Evolutionary conservation across 2,888 invertebrate genomes (phyloP), one percentile per base, ranked within the genome.

Genomic region (Yponomeuta malinellus): DNA sequence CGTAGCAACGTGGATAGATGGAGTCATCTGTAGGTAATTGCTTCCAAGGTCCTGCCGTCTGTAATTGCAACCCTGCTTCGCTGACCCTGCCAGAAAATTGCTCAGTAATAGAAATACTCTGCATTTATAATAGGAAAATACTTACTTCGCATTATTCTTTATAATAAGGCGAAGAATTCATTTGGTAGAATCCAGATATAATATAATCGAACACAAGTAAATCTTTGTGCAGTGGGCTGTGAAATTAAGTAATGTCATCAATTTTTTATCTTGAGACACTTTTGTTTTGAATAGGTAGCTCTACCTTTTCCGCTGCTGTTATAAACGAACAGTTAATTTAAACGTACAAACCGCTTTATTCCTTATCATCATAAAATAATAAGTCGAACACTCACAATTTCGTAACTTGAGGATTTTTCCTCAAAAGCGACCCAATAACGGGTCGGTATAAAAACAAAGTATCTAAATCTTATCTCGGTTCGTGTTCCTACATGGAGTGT

Each of bases 171-270:
- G 5, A 12, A 43, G 6, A 0, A 59, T 15, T 5, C 52, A 59
- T 5, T 59, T 4, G 52, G 2, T 15, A 15, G 15, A 59, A 12
- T 59, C 23, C 3, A 64, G 8, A 23, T 52, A 10, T 12, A 2
- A 8, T 10, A 59, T 59, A 59, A 59, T 59, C 52, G 12, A 59
- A 59, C 52, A 15, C 15, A 15, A 59, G 52, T 59, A 15, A 59
- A 59, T 12, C 68, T 43, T 31, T 9, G 68, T 68, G 43, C 15
- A 68, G 48, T 43, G 68, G 68, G 48, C 48, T 68, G 68, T 68
- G 68, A 23, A 68, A 68, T 68, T 68, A n/a, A n/a, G 48, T 65
- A 33, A 65, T 65, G 65, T 29, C 12, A 2, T 8, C 29, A 48
- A 67, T 48, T 48, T 68, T 68, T 68, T 23, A 43, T 68, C 23